Conservation (phyloP, 1,140 invertebrate species). For the Apolygus lucorum region DNA sequence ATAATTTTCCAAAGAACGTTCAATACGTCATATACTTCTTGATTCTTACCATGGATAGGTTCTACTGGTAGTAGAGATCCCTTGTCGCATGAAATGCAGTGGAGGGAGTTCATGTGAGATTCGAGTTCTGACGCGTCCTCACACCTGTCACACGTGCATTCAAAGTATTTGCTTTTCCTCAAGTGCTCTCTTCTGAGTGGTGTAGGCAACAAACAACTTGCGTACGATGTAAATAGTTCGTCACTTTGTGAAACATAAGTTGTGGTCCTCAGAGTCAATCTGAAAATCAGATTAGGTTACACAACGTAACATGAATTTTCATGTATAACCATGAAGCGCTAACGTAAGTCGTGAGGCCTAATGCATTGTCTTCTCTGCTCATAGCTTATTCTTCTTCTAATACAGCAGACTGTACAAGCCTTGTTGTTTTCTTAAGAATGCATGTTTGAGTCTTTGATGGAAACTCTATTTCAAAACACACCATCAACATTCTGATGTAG, state of each 20-base stretch:
- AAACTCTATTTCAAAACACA: no score
- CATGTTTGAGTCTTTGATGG: no score
- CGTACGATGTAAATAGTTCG: slow-evolving; percentile 62
- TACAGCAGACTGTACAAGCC: no score
- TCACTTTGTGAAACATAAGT: slow-evolving; percentile 51
- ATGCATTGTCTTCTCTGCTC: no score
- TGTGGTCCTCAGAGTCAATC: slow-evolving; percentile 51
- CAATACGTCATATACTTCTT: background rate
- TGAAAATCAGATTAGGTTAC: no score
- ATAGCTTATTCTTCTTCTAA: no score
- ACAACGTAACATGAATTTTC: no score
- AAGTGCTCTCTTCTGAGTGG: slow-evolving; percentile 57
- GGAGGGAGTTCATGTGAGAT: slow-evolving; percentile 65
- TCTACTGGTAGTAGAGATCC: slow-evolving; percentile 55
- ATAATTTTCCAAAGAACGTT: no score
- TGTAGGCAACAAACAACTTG: slow-evolving; percentile 55
- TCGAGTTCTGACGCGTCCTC: slow-evolving; percentile 64
- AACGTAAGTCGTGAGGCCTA: no score
- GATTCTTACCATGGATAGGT: slow-evolving; percentile 42
- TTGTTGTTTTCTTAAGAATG: no score
- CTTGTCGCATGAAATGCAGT: slow-evolving; percentile 64
- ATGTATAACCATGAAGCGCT: no score
- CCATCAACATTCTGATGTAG: no score
- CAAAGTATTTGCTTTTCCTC: slow-evolving; percentile 63
- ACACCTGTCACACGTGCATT: slow-evolving; percentile 61